Base-by-base conservation (phyloP, 2,888 invertebrate genomes). In the Stegana nigrithorax region DNA sequence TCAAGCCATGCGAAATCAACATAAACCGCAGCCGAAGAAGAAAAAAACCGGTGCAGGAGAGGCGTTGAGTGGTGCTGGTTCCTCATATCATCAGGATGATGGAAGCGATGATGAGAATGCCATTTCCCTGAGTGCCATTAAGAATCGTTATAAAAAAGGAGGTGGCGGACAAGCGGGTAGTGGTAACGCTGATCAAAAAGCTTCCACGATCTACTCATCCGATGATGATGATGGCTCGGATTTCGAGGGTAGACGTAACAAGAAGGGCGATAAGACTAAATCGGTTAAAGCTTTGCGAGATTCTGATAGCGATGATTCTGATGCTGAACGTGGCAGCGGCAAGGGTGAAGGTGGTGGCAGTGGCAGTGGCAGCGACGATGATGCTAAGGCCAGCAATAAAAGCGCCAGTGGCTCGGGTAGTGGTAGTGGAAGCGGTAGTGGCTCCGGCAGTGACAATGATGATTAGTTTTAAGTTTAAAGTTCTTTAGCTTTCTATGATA, bases 91-190 rank as follows among this genome's bases (percentile, higher is more conserved):
- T 67, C 88, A 89, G 45, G 91, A 91, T 64, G 92, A 94, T 72
- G 96, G 93, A 67, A 95, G 94, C n/a, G 96, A 96, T 66, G 97
- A 96, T 84, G 96, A 96, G 81, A 95, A 93, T 63, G 93, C 93
- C 0, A 95, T 97, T 77, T 97, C 97, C 0, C 87, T 98, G 21
- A 91, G 93, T 62, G 97, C 97, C 44, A 97, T 98, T 83, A 98
- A 98, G 87, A 96, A 94, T 85, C 93, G 94, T 81, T 97, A 95
- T 86, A 97, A 96, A 77, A 89, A 90, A 83, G 91, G 91, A 26
- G 84, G 84, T 10, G 63, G 60, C 2, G 12, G 8, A 23, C 47
- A 47, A 12, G 58, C 63, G 21, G 71, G 67, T 2, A 19, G 51
- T n/a, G 58, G 32, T 0, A 69, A 65, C 4, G 59, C 72, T 0